Evolutionary conservation across 2,888 invertebrate species (phyloP), one percentile per base, ranked within the genome.

Genomic region (Cremastinae sp.): DNA sequence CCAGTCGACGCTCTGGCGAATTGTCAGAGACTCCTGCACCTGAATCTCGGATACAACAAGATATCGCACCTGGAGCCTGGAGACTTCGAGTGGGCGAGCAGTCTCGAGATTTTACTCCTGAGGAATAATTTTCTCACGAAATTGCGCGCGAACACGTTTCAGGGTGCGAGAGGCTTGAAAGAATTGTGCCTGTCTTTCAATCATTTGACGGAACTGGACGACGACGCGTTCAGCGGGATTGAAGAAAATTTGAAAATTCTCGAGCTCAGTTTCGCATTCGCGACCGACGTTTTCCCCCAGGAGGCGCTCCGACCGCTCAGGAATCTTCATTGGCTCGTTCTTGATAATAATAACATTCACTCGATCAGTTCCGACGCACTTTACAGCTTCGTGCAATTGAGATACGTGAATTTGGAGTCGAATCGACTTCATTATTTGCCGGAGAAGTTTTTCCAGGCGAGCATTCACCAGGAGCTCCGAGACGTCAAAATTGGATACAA

Each of bases 101-200:
- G 94, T 83, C 91, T 97, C 66, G 94, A 94, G 86, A 96, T 96
- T 80, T 92, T 97, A 77, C 92, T 96, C 82, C 91, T 97, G 83
- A 92, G 95, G 78, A 97, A 96, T 90, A 97, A 97, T 89, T 93
- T 95, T 88, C 93, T 97, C 80, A 94, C 95, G 39, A 94, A 90
- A 70, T 83, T 92, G 7, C 84, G 84, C 62, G 81, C 85, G 0
- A 80, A 86, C 16, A 83, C 87, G 10, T 90, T 90, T 70, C 83
- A 81, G 71, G 94, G 94, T 45, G 92, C 95, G 62, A 93, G 93
- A 79, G 93, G 95, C 81, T 92, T 98, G 81, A 95, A 95, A 85
- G 97, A 97, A 90, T 93, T 98, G 79, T 96, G 96, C 90, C 91
- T 98, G 80, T 97, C 97, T 87, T 97, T 97, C 90, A 98, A 98